Percentiles rank a stretch among this genome's conserved stretches.
Conservation (phyloP, 2,113 vertebrate genomes). For the Arenaria interpres region DNA sequence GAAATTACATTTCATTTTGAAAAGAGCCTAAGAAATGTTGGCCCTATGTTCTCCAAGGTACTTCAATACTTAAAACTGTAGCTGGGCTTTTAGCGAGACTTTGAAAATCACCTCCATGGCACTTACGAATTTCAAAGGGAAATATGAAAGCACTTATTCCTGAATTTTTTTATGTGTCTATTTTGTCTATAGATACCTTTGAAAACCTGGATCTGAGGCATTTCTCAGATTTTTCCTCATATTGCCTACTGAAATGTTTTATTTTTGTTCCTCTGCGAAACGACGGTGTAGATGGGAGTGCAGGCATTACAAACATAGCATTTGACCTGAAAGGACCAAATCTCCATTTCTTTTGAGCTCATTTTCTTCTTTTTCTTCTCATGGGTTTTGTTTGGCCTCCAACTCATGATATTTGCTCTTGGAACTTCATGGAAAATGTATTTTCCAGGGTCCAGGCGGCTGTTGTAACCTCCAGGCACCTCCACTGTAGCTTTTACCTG, state of each 20-base stretch:
- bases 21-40: background rate
- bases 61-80: background rate
- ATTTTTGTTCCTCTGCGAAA: background rate
- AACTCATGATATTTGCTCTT: slow-evolving; percentile 24
- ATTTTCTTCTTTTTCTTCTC: slow-evolving; percentile 29
- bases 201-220: background rate
- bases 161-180: background rate
- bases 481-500: background rate
- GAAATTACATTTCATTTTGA: background rate
- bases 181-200: background rate
- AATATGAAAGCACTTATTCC: background rate
- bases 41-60: background rate
- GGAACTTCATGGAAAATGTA: slow-evolving; percentile 22
- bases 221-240: background rate
- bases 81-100: background rate
- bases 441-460: slow-evolving; percentile 30
- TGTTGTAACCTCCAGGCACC: background rate
- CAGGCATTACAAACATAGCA: background rate
- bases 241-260: background rate
- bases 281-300: background rate
- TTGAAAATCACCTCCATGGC: background rate
- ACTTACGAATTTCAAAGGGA: background rate
- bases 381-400: slow-evolving; percentile 32
- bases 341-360: slow-evolving; percentile 77
- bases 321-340: background rate